These are phyloP conservation scores for Sipha maydis DNA, from an alignment of 2,888 invertebrate genomes.

Conservation along the genomic window DNA sequence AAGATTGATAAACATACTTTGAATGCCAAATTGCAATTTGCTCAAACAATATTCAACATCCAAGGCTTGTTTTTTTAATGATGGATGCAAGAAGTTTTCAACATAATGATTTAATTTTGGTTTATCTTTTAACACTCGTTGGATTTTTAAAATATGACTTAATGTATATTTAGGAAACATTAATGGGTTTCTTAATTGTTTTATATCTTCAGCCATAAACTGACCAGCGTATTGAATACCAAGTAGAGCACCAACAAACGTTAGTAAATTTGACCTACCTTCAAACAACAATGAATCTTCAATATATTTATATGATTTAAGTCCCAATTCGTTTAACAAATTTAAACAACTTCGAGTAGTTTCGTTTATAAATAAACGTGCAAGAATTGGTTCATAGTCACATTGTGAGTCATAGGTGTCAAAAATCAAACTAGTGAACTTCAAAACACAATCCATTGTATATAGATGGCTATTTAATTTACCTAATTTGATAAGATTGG, in stretches of 20 bases:
- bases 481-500: constrained; percentile 25
- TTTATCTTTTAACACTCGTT: constrained; percentile 37
- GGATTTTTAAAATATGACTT: constrained; percentile 43
- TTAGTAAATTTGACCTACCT: constrained; percentile 44
- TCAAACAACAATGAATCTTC: constrained; percentile 48
- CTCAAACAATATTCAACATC: constrained; percentile 50
- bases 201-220: constrained; percentile 45
- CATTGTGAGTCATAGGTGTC: constrained; percentile 3
- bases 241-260: constrained; percentile 40
- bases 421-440: constrained; percentile 44
- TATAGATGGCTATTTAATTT: constrained; percentile 43
- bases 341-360: constrained; percentile 23
- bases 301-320: constrained; percentile 24
- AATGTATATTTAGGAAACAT: constrained; percentile 57
- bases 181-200: constrained; percentile 49
- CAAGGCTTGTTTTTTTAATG: constrained; percentile 47
- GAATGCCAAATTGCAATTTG: constrained; percentile 50
- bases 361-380: constrained; percentile 47
- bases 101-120: constrained; percentile 40
- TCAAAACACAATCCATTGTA: constrained; percentile 46
- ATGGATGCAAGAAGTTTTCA: constrained; percentile 40
- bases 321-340: constrained; percentile 38
- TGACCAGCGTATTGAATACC: constrained; percentile 54
- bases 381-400: constrained; percentile 52
- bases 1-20: constrained; percentile 54